Evolutionary conservation across 1,140 invertebrate genomes (phyloP), one percentile per base, ranked within the genome.

Genomic region (Pseudomyrmex concolor): DNA sequence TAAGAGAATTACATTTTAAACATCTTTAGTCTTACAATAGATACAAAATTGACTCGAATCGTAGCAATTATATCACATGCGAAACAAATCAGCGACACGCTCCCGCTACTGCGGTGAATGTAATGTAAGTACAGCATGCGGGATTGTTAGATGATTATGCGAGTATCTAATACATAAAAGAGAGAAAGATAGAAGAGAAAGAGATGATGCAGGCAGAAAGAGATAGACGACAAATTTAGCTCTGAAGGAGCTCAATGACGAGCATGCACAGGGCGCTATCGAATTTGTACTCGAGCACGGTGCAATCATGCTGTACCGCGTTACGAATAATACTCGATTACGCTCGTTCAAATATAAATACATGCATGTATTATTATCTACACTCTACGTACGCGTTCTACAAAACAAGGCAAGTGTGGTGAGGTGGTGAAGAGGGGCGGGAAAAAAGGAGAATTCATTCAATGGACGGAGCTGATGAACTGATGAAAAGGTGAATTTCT

Each of bases 371-470:
- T 73, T 67, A 78, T 48, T 83, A 45, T 74, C 45, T 17, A 67
- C 80, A 86, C 22, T 9, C 82, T 89, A 89, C 84, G 50, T 43
- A 86, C 88, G 84, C 88, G 34, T 71, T 77, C 66, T 86, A 89
- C 82, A 86, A 89, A 89, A 86, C 72, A 85, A 89, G 88, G 87
- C 87, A 88, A 89, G 87, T 89, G 87, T 89, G 84, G 48, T 88
- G 83, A 87, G 66, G 50, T 70, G 84, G 84, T 67, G 9, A 63
- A 34, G 67, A 7, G 15, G 50, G 83, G 25, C 51, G 48, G 66
- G 72, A 76, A 64, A 34, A n/a, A 3, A 62, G 72, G 57, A n/a
- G 8, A 59, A 12, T 71, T 57, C 25, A 72, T 34, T 71, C 70
- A 34, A 34, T 34, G 57, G 63, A 71, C 15, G 5, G 66, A 9